Evolutionary conservation across 2,888 invertebrate species (phyloP).

Genomic region (Crepidodera aurea): DNA sequence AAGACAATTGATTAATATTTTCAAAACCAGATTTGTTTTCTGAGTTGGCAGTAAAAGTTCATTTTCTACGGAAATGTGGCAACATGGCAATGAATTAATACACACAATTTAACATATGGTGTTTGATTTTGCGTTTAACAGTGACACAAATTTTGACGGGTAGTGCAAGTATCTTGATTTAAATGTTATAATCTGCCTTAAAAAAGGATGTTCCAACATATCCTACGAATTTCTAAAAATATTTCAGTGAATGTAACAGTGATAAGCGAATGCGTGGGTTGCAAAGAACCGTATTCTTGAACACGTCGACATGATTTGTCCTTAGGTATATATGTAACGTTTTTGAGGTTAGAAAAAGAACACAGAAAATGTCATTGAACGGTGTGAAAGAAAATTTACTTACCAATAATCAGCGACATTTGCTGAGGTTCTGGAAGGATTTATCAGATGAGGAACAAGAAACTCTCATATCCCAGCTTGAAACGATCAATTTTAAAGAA

Average conservation of each 20-base stretch:
- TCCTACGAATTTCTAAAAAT: background rate
- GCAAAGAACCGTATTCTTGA: constrained; percentile 33
- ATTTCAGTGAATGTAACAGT: background rate
- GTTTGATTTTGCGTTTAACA: too few relatives aligned
- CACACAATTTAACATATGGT: too few relatives aligned
- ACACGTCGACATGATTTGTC: constrained; percentile 24
- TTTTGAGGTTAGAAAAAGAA: constrained; percentile 20
- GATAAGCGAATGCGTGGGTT: constrained; percentile 30
- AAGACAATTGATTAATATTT: too few relatives aligned
- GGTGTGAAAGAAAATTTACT: constrained; percentile 41
- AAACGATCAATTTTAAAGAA: constrained; percentile 52
- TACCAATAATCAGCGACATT: constrained; percentile 45
- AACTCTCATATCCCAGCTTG: constrained; percentile 44
- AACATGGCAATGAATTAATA: too few relatives aligned
- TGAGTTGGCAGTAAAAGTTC: too few relatives aligned
- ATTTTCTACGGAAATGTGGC: too few relatives aligned
- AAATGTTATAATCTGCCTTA: background rate
- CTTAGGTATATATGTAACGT: constrained; percentile 12
- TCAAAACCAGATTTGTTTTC: too few relatives aligned
- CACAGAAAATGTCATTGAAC: constrained; percentile 40
- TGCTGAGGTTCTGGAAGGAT: constrained; percentile 48
- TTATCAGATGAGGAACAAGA: constrained; percentile 44
- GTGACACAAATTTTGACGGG: too few relatives aligned
- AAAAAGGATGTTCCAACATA: background rate
- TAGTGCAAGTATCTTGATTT: background rate